Percentiles rank a stretch among this genome's conserved stretches.
Evolutionary conservation across 2,888 invertebrate genomes (phyloP).

Genomic region (Formica aserva): DNA sequence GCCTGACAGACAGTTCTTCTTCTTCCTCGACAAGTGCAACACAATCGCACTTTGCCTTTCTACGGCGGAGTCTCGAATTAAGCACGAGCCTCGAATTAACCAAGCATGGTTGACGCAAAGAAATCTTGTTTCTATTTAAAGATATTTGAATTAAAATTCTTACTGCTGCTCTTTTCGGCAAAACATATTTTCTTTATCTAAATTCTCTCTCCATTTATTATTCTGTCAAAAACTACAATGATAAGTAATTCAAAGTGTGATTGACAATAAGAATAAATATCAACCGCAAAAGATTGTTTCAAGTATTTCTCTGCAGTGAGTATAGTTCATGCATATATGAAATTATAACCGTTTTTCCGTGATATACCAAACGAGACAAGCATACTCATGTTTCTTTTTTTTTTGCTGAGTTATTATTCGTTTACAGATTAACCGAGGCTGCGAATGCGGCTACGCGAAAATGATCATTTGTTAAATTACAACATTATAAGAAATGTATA

Average conservation of each 20-base stretch:
- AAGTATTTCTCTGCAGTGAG: not conserved
- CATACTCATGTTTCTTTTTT: not conserved
- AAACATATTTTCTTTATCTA: not conserved
- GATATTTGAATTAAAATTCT: slow-evolving; percentile 33
- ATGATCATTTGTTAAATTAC: slow-evolving; percentile 8
- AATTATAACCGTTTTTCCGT: not conserved
- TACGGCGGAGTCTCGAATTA: slow-evolving; percentile 21
- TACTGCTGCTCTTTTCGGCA: not conserved
- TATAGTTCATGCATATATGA: not conserved
- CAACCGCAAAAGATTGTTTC: not conserved
- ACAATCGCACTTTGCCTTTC: slow-evolving; percentile 40
- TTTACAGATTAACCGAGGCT: not conserved
- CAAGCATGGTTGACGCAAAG: slow-evolving; percentile 20
- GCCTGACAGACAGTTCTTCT: slow-evolving; percentile 52
- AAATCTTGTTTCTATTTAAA: not conserved
- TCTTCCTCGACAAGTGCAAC: slow-evolving; percentile 42
- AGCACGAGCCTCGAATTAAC: slow-evolving; percentile 38
- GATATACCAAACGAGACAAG: slow-evolving; percentile 29
- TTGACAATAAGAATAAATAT: not conserved
- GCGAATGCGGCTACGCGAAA: not conserved
- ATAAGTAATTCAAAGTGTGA: not conserved
- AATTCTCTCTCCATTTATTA: not conserved
- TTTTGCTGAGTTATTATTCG: not conserved
- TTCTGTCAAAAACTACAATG: not conserved
- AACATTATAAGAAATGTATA: slow-evolving; percentile 1